Percentiles rank a stretch among this genome's conserved stretches.
Evolutionary conservation across 1,140 invertebrate species (phyloP).

Genomic region (Drosophila pectinifera): DNA sequence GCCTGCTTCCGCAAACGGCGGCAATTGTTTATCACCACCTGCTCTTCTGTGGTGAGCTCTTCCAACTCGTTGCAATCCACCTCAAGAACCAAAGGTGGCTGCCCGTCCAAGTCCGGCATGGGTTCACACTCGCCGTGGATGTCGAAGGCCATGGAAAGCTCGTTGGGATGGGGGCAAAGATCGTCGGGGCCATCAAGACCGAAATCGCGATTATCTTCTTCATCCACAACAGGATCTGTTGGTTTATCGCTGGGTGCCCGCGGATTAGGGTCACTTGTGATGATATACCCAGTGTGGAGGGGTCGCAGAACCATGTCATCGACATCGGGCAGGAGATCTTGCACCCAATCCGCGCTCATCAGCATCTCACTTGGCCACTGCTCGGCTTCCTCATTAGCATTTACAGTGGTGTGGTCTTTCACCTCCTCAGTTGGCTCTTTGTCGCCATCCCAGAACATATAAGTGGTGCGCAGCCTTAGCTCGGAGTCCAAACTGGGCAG

Average conservation of each 20-base stretch:
- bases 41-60: conserved; percentile 77
- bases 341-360: conserved; percentile 47
- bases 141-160: conserved; percentile 78
- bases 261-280: conserved; percentile 74
- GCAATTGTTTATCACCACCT: conserved; percentile 65
- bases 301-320: conserved; percentile 63
- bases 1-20: conserved; percentile 68
- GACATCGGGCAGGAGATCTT: conserved; percentile 47
- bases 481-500: conserved; percentile 71
- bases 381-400: background rate
- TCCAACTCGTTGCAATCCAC: conserved; percentile 70
- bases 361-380: conserved; percentile 5
- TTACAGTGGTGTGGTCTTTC: conserved; percentile 40
- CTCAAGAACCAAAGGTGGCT: conserved; percentile 41
- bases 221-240: background rate
- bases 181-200: conserved; percentile 38
- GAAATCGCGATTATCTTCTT: conserved; percentile 40
- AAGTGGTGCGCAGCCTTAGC: conserved; percentile 65
- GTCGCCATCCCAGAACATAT: conserved; percentile 67
- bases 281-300: conserved; percentile 72
- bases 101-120: conserved; percentile 58
- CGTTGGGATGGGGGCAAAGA: conserved; percentile 57
- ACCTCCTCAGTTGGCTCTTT: conserved; percentile 26
- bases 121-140: conserved; percentile 82
- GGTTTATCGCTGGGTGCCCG: conserved; percentile 28